phyloP scores from a whole-genome alignment of 2,113 vertebrate genomes.

The Petromus typicus region DNA sequence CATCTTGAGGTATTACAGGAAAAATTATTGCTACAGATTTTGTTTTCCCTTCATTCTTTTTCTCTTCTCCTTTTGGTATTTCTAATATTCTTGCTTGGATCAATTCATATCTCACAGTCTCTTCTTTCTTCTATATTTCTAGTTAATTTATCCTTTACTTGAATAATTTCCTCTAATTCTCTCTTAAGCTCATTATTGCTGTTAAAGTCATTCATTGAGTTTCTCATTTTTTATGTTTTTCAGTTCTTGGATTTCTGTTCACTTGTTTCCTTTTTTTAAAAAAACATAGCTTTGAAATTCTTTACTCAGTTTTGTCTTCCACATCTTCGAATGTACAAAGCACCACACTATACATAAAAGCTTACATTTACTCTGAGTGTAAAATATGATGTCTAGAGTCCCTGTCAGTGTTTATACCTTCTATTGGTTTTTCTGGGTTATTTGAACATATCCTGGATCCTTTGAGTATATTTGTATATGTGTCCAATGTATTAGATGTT shows the following conservation, averaged over 20 bases:
- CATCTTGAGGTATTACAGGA: not conserved
- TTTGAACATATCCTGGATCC: not conserved
- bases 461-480: not conserved
- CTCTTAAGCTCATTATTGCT: not conserved
- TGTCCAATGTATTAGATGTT: not conserved
- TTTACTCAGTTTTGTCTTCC: not conserved
- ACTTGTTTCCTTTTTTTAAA: not conserved
- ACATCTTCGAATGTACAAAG: not conserved
- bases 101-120: not conserved
- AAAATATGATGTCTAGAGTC: not conserved
- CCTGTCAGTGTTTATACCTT: not conserved
- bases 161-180: not conserved
- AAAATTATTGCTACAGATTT: not conserved
- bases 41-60: not conserved
- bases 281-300: not conserved
- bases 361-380: not conserved
- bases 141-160: not conserved
- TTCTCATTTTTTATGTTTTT: not conserved
- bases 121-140: not conserved
- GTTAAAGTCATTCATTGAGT: not conserved
- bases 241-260: not conserved
- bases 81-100: not conserved
- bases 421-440: not conserved
- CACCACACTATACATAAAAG: not conserved
- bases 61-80: not conserved